Percentiles rank a stretch among this genome's conserved stretches.
phyloP scores from a whole-genome alignment of 2,888 invertebrate species.

The Emmelina monodactyla region DNA sequence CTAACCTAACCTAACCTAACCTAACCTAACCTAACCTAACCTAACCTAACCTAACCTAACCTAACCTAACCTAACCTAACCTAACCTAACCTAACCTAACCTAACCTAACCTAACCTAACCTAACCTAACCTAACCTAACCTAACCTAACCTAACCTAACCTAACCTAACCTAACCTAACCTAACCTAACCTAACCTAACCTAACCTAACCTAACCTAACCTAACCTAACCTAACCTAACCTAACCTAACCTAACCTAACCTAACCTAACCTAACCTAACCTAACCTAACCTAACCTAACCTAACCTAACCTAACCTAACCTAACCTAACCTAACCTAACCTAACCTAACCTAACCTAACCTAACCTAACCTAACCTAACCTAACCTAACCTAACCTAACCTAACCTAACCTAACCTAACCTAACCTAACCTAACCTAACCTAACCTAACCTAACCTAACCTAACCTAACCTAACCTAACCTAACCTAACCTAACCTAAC shows the following conservation, averaged over 20 bases:
- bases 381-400: slow-evolving; percentile 14
- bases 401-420: slow-evolving; percentile 15
- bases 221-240: slow-evolving; percentile 12
- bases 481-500: slow-evolving; percentile 13
- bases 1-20: slow-evolving; percentile 14
- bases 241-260: slow-evolving; percentile 10
- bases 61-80: slow-evolving; percentile 15
- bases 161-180: slow-evolving; percentile 13
- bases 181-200: slow-evolving; percentile 11
- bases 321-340: slow-evolving; percentile 15
- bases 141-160: slow-evolving; percentile 13
- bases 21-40: slow-evolving; percentile 14
- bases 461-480: slow-evolving; percentile 15
- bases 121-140: slow-evolving; percentile 14
- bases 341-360: slow-evolving; percentile 16
- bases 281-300: slow-evolving; percentile 12
- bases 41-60: slow-evolving; percentile 15
- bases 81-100: slow-evolving; percentile 14
- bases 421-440: slow-evolving; percentile 16
- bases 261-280: slow-evolving; percentile 12
- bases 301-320: slow-evolving; percentile 13
- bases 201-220: slow-evolving; percentile 10
- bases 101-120: slow-evolving; percentile 12
- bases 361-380: slow-evolving; percentile 14
- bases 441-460: slow-evolving; percentile 16